These are phyloP conservation scores for Phrixothrix hirtus DNA, from an alignment of 2,888 invertebrate genomes.

Conservation along the genomic window DNA sequence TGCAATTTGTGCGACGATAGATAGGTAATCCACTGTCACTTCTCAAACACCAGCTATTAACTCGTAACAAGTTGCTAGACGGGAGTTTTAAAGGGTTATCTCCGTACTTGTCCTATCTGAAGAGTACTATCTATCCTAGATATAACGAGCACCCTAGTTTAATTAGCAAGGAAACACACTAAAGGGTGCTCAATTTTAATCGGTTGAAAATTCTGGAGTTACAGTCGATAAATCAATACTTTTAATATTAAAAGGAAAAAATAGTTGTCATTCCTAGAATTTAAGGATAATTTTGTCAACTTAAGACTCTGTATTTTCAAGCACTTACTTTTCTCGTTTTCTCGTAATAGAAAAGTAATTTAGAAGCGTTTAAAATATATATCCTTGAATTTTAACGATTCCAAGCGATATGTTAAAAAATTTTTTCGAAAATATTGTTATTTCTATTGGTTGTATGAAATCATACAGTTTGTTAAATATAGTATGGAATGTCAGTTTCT, in stretches of 20 bases:
- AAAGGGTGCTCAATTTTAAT: neutral
- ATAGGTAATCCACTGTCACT: constrained; percentile 11
- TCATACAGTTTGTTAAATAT: no score
- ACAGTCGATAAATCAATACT: neutral
- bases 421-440: no score
- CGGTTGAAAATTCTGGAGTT: neutral
- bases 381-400: no score
- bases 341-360: no score
- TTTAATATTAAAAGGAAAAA: neutral
- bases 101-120: neutral
- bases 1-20: constrained; percentile 5
- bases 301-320: no score
- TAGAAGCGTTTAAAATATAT: no score
- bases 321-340: no score
- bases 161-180: neutral
- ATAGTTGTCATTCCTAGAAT: neutral
- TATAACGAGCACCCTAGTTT: neutral
- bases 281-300: no score
- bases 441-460: no score
- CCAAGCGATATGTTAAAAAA: no score
- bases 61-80: constrained; percentile 9
- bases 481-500: no score
- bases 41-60: constrained; percentile 13
- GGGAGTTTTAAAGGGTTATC: constrained; percentile 10
- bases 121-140: neutral